phyloP scores from a whole-genome alignment of 2,888 invertebrate species.

The Ecdyonurus torrentis region DNA sequence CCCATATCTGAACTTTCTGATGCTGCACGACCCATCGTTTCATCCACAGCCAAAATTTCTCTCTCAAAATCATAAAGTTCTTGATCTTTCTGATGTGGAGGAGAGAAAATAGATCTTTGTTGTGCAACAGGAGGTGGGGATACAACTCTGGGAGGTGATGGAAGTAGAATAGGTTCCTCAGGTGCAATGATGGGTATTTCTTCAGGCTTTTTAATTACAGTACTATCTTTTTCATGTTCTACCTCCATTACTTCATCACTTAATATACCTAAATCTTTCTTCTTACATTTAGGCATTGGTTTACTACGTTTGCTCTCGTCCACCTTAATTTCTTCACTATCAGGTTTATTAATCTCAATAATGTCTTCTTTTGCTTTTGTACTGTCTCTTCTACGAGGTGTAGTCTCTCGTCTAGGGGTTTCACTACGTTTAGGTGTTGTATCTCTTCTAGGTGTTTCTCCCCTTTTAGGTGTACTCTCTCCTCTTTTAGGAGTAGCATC shows the following conservation, averaged over 20 bases:
- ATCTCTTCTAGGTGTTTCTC: neutral
- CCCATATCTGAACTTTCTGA: neutral
- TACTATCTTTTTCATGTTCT: conserved; percentile 16
- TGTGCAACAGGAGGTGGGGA: conserved; percentile 2
- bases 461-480: neutral
- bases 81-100: conserved; percentile 38
- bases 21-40: conserved; percentile 21
- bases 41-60: conserved; percentile 41
- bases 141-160: conserved; percentile 4
- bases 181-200: too few relatives aligned
- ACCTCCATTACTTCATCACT: conserved; percentile 14
- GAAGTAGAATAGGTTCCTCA: conserved; percentile 3
- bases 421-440: neutral
- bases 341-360: neutral
- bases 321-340: neutral
- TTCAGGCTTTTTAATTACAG: conserved; percentile 14
- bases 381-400: neutral
- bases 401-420: neutral
- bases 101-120: conserved; percentile 49
- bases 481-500: neutral
- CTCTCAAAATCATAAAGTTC: conserved; percentile 40
- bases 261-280: conserved; percentile 15
- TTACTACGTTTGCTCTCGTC: conserved; percentile 20
- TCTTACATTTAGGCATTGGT: conserved; percentile 30
- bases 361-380: neutral